These are phyloP conservation scores for Limnothrissa miodon DNA, from an alignment of 2,113 vertebrate species.

Conservation along the genomic window DNA sequence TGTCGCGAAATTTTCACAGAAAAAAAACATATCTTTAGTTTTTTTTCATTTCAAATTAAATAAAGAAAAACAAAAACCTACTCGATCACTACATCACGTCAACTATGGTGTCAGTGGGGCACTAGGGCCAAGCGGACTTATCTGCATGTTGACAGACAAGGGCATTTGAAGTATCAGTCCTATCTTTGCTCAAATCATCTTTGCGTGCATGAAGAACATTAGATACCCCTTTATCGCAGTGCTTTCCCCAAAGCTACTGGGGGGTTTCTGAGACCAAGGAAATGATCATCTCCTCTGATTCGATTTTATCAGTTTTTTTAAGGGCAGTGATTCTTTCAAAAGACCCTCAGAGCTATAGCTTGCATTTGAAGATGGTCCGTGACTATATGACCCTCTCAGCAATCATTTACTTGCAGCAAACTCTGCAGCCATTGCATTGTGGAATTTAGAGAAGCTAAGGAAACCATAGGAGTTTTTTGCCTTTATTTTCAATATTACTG, in stretches of 20 bases:
- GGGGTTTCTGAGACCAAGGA: conserved; percentile 20
- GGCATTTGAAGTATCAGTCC: conserved; percentile 45
- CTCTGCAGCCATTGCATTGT: neutral
- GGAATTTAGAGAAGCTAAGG: conserved; percentile 25
- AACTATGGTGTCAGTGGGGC: neutral
- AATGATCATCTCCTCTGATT: conserved; percentile 63
- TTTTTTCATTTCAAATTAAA: neutral
- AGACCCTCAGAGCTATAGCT: conserved; percentile 41
- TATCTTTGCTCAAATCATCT: conserved; percentile 29
- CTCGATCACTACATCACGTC: neutral
- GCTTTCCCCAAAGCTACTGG: conserved; percentile 8
- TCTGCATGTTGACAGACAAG: conserved; percentile 31
- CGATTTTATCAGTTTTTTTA: conserved; percentile 52
- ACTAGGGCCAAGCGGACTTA: conserved; percentile 16
- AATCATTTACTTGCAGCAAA: conserved; percentile 42
- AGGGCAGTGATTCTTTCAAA: conserved; percentile 48
- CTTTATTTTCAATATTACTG: conserved; percentile 49
- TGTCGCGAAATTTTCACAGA: neutral
- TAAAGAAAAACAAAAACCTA: neutral
- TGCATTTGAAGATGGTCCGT: conserved; percentile 32
- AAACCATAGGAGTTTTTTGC: conserved; percentile 29
- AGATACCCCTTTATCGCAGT: conserved; percentile 11
- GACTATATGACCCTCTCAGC: conserved; percentile 27
- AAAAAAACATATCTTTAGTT: neutral
- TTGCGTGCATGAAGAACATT: conserved; percentile 14